phyloP scores from a whole-genome alignment of 2,888 invertebrate genomes.

The Zhuqinia jingwanae region DNA sequence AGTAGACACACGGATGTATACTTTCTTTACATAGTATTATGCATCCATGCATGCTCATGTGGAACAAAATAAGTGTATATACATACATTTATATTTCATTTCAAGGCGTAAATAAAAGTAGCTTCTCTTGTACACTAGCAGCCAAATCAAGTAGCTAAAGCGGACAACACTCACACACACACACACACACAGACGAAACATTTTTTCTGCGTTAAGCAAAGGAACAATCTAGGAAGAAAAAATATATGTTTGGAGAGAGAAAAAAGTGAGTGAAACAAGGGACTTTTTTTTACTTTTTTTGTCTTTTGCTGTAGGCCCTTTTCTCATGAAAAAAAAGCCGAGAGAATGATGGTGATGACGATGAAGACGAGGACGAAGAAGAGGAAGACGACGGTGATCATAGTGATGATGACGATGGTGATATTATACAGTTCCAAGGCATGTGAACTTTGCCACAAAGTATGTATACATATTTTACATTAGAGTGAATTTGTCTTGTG shows the following conservation, averaged over 20 bases:
- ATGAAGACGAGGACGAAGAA: too few relatives aligned
- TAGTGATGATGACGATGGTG: neutral
- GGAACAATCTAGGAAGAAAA: too few relatives aligned
- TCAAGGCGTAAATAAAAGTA: too few relatives aligned
- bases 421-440: neutral
- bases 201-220: too few relatives aligned
- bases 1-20: neutral
- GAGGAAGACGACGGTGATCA: neutral
- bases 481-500: too few relatives aligned
- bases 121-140: too few relatives aligned
- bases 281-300: constrained; percentile 57
- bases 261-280: constrained; percentile 47
- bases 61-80: neutral
- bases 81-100: too few relatives aligned
- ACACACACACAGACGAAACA: too few relatives aligned
- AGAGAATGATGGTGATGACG: too few relatives aligned
- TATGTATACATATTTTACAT: constrained; percentile 6
- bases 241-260: too few relatives aligned
- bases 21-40: neutral
- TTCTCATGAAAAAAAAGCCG: neutral
- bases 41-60: constrained; percentile 19
- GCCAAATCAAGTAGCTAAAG: too few relatives aligned
- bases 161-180: too few relatives aligned
- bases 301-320: constrained; percentile 51
- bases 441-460: constrained; percentile 24